Evolutionary conservation across 2,113 vertebrate genomes (phyloP).

Genomic region (Gasterosteus nipponicus): DNA sequence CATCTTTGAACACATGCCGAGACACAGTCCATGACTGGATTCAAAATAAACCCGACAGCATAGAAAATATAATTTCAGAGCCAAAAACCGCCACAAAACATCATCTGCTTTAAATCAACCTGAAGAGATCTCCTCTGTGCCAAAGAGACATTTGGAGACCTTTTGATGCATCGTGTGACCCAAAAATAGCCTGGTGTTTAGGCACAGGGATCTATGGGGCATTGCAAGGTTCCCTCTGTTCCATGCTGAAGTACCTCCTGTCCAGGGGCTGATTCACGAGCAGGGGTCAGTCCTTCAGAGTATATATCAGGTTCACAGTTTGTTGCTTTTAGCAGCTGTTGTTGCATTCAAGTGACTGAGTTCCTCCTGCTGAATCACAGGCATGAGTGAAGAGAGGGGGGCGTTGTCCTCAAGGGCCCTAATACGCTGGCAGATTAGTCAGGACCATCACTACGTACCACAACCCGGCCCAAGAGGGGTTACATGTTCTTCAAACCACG

Average conservation of each 20-base stretch:
- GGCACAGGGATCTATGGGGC: conserved; percentile 27
- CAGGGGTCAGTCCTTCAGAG: conserved; percentile 59
- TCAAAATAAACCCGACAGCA: conserved; percentile 44
- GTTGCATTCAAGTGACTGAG: conserved; percentile 69
- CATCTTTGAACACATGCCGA: conserved; percentile 3
- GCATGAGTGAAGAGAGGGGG: conserved; percentile 22
- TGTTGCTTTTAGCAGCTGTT: conserved; percentile 79
- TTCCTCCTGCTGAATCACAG: conserved; percentile 27
- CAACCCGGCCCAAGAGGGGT: neutral
- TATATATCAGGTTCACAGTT: conserved; percentile 77
- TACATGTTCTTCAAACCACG: neutral
- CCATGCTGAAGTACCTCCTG: conserved; percentile 57
- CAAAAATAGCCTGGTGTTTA: conserved; percentile 55
- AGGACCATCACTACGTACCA: conserved; percentile 3
- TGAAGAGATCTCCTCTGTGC: conserved; percentile 28
- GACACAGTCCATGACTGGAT: conserved; percentile 32
- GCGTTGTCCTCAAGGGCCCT: conserved; percentile 9
- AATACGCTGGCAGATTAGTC: conserved; percentile 7
- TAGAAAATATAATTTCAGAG: conserved; percentile 50
- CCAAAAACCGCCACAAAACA: conserved; percentile 22
- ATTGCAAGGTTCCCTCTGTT: conserved; percentile 34
- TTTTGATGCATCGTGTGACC: conserved; percentile 32
- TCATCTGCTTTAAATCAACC: conserved; percentile 57
- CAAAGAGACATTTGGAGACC: conserved; percentile 20
- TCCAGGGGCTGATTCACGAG: conserved; percentile 64